Percentiles rank a stretch among this genome's conserved stretches.
Evolutionary conservation across 1,140 invertebrate genomes (phyloP).

Genomic region (Drosophila lacertosa): DNA sequence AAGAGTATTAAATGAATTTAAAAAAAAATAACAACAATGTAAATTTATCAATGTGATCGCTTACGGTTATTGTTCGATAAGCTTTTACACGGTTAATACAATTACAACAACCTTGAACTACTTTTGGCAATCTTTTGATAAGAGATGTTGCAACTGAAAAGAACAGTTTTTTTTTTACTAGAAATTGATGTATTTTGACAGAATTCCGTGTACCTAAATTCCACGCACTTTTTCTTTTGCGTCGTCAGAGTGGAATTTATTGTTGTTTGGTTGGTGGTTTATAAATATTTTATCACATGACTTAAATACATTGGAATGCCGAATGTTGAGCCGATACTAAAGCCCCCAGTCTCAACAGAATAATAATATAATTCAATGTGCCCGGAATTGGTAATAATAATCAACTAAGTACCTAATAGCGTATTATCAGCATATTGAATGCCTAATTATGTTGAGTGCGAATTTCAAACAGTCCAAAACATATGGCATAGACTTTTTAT

Average conservation of each 20-base stretch:
- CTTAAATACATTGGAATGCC: constrained; percentile 70
- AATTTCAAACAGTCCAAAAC: constrained; percentile 17
- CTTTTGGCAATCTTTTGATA: constrained; percentile 3
- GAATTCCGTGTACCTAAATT: constrained; percentile 7
- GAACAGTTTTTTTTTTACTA: no score
- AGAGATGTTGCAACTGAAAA: not conserved
- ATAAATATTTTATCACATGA: constrained; percentile 64
- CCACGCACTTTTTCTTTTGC: constrained; percentile 15
- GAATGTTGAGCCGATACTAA: constrained; percentile 19
- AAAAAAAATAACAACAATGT: constrained; percentile 3
- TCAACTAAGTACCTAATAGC: constrained; percentile 72
- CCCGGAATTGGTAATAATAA: constrained; percentile 47
- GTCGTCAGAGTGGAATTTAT: constrained; percentile 8
- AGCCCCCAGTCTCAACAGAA: constrained; percentile 30
- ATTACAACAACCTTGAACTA: constrained; percentile 30
- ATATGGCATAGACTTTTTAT: constrained; percentile 14
- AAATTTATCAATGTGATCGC: constrained; percentile 19
- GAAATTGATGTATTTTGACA: not conserved
- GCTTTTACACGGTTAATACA: constrained; percentile 14
- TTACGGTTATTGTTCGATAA: constrained; percentile 9
- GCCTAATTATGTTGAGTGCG: constrained; percentile 45
- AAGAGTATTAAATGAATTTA: not conserved
- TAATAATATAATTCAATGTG: constrained; percentile 58
- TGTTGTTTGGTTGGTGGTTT: constrained; percentile 27
- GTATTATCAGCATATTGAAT: constrained; percentile 72